Base-by-base conservation (phyloP, 2,113 vertebrate species). In the Monopterus albus region DNA sequence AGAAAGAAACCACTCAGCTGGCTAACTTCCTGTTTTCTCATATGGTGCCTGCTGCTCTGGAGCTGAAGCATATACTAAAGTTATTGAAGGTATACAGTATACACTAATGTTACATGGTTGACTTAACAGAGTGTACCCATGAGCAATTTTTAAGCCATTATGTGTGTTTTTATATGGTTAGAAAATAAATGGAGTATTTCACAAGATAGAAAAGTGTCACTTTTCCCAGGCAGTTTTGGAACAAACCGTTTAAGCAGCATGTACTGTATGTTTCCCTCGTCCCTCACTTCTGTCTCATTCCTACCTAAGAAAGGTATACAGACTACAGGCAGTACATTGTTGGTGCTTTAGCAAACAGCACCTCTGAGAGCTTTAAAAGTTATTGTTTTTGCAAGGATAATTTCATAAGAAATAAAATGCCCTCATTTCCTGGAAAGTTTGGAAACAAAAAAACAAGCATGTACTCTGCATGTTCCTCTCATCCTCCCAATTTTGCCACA, bases 11-110 rank as follows among this genome's bases (percentile, higher is more conserved):
- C 74, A 75, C 83, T 87, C 75, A 69, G 79, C 69, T 82, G 81
- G 79, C 74, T 67, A 79, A 79, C 82, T 89, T 91, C 90, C 89
- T 91, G 88, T 87, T 90, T 89, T 83, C 81, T 89, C 65, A 81
- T 43, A 86, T 79, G 72, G 31, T 80, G 62, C 45, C 51, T 81
- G 59, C 52, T 42, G 45, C 68, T 65, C 63, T 13, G 26, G 46
- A 70, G 49, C 39, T 40, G 12, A 59, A 28, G 57, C 33, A 25
- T 23, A 28, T 23, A 28, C 1, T 23, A 20, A 35, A 38, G 9
- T 43, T 74, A 57, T 21, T 36, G 23, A 47, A 59, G n/a, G 3
- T 33, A 39, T 33, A 17, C n/a, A n/a, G n/a, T 18, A 35, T 25
- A 13, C 15, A 33, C 7, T 17, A 15, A 11, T 40, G 15, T 42